These are phyloP conservation scores for Parasteatoda lunata DNA, from an alignment of 2,888 invertebrate genomes.

Conservation along the genomic window DNA sequence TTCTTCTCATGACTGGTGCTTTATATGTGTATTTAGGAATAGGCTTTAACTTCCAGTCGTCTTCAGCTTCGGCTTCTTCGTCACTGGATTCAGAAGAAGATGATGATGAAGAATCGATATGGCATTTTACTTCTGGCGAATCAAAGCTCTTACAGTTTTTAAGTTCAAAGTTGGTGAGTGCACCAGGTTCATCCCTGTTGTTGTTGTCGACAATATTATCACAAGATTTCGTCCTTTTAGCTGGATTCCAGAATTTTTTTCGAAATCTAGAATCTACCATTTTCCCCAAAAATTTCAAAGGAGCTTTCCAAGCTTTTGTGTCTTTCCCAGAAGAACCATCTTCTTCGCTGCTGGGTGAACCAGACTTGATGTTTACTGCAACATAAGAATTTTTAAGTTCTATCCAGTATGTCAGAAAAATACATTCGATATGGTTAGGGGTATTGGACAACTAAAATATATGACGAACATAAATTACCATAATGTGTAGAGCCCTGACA, in stretches of 20 bases:
- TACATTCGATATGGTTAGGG: too few species aligned
- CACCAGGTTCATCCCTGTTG: neutral
- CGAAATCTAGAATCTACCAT: conserved; percentile 55
- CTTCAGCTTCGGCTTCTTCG: conserved; percentile 30
- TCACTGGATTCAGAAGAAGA: conserved; percentile 15
- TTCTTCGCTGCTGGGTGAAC: conserved; percentile 26
- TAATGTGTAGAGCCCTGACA: too few species aligned
- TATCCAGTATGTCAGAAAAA: too few species aligned
- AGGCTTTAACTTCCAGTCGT: neutral
- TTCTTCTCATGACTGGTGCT: conserved; percentile 40
- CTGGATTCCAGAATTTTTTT: conserved; percentile 21
- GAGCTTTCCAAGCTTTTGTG: conserved; percentile 39
- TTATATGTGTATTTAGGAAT: conserved; percentile 14
- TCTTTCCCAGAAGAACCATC: conserved; percentile 7
- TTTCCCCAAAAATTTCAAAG: conserved; percentile 49
- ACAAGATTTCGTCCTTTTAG: conserved; percentile 29
- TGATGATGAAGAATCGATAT: conserved; percentile 16
- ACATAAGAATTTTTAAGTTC: neutral
- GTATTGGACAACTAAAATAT: too few species aligned
- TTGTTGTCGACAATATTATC: conserved; percentile 36
- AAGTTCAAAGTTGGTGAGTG: conserved; percentile 15
- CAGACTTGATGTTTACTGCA: conserved; percentile 49
- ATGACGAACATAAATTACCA: too few species aligned
- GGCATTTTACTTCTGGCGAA: neutral
- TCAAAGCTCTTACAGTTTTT: conserved; percentile 11